phyloP scores from a whole-genome alignment of 2,888 invertebrate species.

The Disparrhopalites patrizii region DNA sequence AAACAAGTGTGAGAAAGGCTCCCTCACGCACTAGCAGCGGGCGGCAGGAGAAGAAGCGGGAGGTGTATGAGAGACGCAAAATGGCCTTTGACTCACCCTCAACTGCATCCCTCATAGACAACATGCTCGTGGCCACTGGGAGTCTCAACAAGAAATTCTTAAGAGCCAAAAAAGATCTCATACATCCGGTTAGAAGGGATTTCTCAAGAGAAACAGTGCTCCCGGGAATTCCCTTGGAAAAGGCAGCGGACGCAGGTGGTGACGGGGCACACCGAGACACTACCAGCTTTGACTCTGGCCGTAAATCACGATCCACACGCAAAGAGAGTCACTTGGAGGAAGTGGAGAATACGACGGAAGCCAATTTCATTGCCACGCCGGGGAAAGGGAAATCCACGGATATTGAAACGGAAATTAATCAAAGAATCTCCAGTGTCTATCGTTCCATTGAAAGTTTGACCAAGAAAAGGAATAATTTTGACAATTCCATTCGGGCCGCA shows the following conservation, averaged over 20 bases:
- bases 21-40: background rate
- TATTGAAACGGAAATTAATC: slow-evolving; percentile 18
- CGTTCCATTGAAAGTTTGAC: slow-evolving; percentile 18
- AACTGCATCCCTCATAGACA: too few species aligned
- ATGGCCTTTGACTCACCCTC: too few species aligned
- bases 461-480: slow-evolving; percentile 19
- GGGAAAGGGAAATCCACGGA: background rate
- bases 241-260: too few species aligned
- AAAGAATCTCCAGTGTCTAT: slow-evolving; percentile 23
- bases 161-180: background rate
- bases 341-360: background rate
- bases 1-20: background rate
- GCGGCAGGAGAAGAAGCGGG: background rate
- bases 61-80: background rate
- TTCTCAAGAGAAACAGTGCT: background rate
- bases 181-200: background rate
- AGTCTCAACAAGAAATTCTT: background rate
- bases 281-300: too few species aligned
- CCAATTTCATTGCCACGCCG: background rate
- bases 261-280: too few species aligned
- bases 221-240: too few species aligned
- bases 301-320: too few species aligned
- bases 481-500: slow-evolving; percentile 23
- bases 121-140: too few species aligned
- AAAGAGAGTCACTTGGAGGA: background rate